Evolutionary conservation across 2,113 vertebrate species (phyloP), one percentile per base, ranked within the genome.

Genomic region (Gasterosteus nipponicus): DNA sequence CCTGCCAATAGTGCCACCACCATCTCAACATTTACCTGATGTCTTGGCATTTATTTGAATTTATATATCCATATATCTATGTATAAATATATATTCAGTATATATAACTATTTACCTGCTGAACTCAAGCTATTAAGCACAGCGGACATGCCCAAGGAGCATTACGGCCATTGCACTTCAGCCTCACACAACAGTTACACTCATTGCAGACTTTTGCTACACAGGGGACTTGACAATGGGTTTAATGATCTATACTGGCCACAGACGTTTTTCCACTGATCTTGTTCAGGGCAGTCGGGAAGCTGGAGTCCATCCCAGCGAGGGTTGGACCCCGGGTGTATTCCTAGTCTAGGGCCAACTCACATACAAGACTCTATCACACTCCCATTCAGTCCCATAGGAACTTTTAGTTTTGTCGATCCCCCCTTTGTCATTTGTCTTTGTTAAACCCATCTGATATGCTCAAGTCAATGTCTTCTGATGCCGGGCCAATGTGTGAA

Each of bases 231-330:
- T 29, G 47, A 62, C 42, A 59, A 39, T 69, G 12, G 6, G 56
- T n/a, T 78, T 66, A 70, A 83, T 66, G 61, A 78, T 75, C 75
- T 11, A 53, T 53, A 53, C 49, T 51, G 49, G 9, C 49, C 10
- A 11, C 19, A 83, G 41, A 22, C 35, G 70, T 31, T 61, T 65
- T 63, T 46, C 75, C 3, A 39, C 46, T 70, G 22, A 79, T 79
- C 38, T 60, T 74, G 29, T 54, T 44, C 44, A 41, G 46, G 75
- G 19, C 65, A 14, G 10, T 7, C 0, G 16, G 31, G 42, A 38
- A 47, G 15, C 46, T 7, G 46, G 46, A 18, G 31, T 46, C 26
- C 4, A 29, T 39, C 1, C 22, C 35, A 73, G 66, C 46, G 77
- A 42, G 33, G 47, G 46, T 2, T 11, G 56, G 35, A 35, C 7